A percentile compares a stretch with the other conserved stretches of the same genome.
phyloP scores from a whole-genome alignment of 2,797 vertebrate species.

The Lagorchestes hirsutus region DNA sequence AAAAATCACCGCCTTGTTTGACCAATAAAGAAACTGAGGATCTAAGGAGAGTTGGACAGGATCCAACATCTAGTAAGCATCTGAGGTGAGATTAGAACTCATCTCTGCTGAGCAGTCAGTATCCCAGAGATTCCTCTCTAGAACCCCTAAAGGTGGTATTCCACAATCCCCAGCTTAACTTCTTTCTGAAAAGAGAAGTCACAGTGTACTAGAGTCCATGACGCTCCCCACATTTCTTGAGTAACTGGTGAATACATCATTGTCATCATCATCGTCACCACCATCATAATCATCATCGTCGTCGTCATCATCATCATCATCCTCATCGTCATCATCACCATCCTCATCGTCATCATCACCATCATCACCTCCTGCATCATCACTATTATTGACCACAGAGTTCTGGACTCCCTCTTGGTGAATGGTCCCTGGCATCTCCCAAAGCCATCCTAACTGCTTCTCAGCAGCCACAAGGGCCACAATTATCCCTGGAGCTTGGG shows the following conservation, averaged over 20 bases:
- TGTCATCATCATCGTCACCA: not conserved
- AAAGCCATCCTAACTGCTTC: not conserved
- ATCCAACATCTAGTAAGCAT: not conserved
- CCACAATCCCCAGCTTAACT: not conserved
- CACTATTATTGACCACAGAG: not conserved
- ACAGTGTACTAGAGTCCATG: not conserved
- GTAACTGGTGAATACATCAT: not conserved
- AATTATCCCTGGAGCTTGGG: not conserved
- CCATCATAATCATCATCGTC: not conserved
- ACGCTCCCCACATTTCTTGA: not conserved
- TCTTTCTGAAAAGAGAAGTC: not conserved
- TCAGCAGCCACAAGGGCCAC: not conserved
- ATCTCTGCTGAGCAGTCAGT: not conserved
- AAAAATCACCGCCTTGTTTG: not conserved
- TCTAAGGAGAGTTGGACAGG: not conserved
- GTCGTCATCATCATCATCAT: too few relatives aligned
- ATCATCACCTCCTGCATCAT: not conserved
- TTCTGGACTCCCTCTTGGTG: not conserved
- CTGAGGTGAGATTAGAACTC: not conserved
- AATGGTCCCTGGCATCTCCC: not conserved
- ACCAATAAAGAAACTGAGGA: not conserved
- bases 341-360: not conserved
- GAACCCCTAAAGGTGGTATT: not conserved
- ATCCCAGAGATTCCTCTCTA: not conserved
- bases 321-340: not conserved